Percentiles rank a stretch among this genome's conserved stretches.
phyloP scores from a whole-genome alignment of 2,113 vertebrate species.

The Trachemys scripta region DNA sequence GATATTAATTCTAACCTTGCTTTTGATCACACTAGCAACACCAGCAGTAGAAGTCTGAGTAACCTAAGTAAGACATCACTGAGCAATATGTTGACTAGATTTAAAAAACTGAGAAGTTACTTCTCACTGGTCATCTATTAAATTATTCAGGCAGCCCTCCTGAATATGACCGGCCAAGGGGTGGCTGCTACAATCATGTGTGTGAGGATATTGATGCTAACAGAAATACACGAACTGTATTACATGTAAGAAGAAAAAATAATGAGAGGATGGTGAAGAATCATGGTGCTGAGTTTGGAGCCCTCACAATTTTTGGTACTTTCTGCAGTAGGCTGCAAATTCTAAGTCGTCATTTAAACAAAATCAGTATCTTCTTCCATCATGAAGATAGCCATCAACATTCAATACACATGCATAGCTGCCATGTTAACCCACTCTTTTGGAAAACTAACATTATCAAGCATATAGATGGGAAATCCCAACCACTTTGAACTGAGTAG shows the following conservation, averaged over 20 bases:
- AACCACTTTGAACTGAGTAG: neutral
- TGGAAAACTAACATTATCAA: neutral
- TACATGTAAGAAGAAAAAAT: conserved; percentile 6
- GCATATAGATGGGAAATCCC: neutral
- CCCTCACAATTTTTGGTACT: neutral
- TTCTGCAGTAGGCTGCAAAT: conserved; percentile 19
- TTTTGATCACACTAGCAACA: neutral
- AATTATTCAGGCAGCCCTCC: neutral
- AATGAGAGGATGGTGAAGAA: neutral
- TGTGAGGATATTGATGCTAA: neutral
- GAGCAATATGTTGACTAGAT: neutral
- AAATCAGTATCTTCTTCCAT: conserved; percentile 33
- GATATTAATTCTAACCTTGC: neutral
- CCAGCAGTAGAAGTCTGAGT: neutral
- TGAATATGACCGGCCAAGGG: neutral
- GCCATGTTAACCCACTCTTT: neutral
- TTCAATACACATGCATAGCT: neutral
- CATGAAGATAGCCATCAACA: conserved; percentile 23
- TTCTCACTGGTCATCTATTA: neutral
- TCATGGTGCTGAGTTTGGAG: neutral
- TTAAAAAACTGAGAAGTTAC: neutral
- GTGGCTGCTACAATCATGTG: neutral
- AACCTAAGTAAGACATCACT: neutral
- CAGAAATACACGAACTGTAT: neutral
- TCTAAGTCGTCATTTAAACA: conserved; percentile 10